Evolutionary conservation across 2,888 invertebrate genomes (phyloP), one percentile per base, ranked within the genome.

Genomic region (Ophion slaviceki): DNA sequence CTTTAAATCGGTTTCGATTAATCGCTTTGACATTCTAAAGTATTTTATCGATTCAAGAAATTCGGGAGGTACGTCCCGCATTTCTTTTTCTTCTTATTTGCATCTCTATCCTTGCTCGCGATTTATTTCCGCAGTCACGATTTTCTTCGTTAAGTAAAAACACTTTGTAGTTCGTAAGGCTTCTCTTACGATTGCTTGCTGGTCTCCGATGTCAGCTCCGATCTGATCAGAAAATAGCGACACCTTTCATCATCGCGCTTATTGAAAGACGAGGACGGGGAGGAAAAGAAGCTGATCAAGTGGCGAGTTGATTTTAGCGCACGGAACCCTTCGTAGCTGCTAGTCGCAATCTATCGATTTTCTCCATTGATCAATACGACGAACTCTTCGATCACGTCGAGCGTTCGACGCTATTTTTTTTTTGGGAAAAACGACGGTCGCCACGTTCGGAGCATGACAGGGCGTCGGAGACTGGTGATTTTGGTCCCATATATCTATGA

Each of bases 401-500:
- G 20, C 2, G 57, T 78, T 70, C 68, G 5, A 28, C n/a, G 40
- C 28, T 68, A 36, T 80, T 82, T 81, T 71, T 75, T 87, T 82
- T 82, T 82, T 32, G 61, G 36, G 57, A 82, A 66, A 85, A 76
- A 75, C 61, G 88, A 80, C 80, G 82, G 79, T 36, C 85, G 86
- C 75, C 72, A 85, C 85, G 86, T 80, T 85, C 77, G 90, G 86
- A 86, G 88, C 87, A 87, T 47, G 24, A 88, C n/a, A 57, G 79
- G 84, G 87, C 89, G 82, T 88, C 89, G 88, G 94, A 94, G 95
- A 95, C 95, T 95, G 96, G 96, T 96, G 96, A 96, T 96, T 96
- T 97, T 97, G 96, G 96, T 97, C 97, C 97, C 97, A 98, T 98
- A 98, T 98, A 98, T 98, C 98, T 97, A 98, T 98, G 98, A 98